Base-by-base conservation (phyloP, 2,888 invertebrate genomes). In the Therioaphis trifolii region DNA sequence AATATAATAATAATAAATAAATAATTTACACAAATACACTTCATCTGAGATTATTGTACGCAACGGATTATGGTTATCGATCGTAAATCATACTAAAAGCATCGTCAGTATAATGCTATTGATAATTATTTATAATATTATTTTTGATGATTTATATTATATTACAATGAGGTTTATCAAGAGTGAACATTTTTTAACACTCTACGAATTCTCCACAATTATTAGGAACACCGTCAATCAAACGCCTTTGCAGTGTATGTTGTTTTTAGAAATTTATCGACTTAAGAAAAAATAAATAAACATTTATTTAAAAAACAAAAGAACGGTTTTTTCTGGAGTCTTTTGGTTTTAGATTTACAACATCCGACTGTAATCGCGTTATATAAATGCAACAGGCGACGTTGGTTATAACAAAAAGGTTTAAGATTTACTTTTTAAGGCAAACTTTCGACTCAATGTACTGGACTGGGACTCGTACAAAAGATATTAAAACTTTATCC, bases 371-470 rank as follows among this genome's bases (percentile, higher is more conserved):
- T 80, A 72, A 82, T 61, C 49, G 46, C 24, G 49, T 72, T 72
- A 82, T 82, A 82, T 72, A 72, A 82, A 82, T 72, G 80, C 80
- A 82, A 82, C 80, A 82, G 80, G 80, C 80, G 72, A 46, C 74
- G 58, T 74, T n/a, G 72, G 61, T 72, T 29, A 49, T 61, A 74
- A 82, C 80, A 82, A 82, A 82, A 82, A 72, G 72, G 80, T 61
- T 82, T 72, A 35, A 72, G 58, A 61, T 72, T 46, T 72, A 82
- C 63, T 72, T 82, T 82, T 82, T 82, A 82, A 72, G 21, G 35
- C 55, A 61, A 82, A 82, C 80, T 63, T 80, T 82, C 63, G 49
- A 82, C 63, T 72, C 35, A 49, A 21, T 29, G 24, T 61, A 43
- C 43, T 58, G 40, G 43, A 15, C 29, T 46, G 21, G 12, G 21